These are phyloP conservation scores for Nettapus auritus DNA, from an alignment of 2,113 vertebrate species.

Conservation along the genomic window DNA sequence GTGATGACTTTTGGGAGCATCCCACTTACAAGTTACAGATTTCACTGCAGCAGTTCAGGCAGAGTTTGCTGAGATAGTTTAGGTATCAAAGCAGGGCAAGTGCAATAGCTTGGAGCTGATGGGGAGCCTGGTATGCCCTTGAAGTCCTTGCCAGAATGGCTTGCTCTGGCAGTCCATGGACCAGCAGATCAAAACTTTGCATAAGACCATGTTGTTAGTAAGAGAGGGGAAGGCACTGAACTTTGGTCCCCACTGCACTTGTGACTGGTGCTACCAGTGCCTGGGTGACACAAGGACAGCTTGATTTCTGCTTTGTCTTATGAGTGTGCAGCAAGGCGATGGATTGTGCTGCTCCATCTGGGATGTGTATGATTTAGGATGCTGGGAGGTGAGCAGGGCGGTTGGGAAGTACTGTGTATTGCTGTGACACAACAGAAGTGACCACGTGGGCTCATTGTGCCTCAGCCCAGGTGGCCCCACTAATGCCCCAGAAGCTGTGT, in stretches of 20 bases:
- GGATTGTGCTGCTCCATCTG: neutral
- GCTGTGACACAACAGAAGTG: neutral
- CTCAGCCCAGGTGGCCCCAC: neutral
- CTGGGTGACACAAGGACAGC: neutral
- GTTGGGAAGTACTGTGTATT: neutral
- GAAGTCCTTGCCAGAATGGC: neutral
- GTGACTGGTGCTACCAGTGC: neutral
- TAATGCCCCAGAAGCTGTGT: neutral
- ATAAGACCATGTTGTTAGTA: rapidly evolving
- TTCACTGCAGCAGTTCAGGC: neutral
- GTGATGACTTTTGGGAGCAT: neutral
- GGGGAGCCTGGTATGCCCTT: neutral
- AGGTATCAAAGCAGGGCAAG: neutral
- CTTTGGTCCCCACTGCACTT: neutral
- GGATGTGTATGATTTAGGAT: neutral
- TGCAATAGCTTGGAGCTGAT: rapidly evolving
- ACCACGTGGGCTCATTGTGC: neutral
- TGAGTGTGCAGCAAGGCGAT: no score
- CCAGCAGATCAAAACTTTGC: neutral
- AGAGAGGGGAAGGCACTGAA: neutral
- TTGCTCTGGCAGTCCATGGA: neutral
- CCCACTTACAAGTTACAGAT: neutral
- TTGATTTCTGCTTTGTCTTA: neutral
- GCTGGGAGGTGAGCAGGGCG: neutral
- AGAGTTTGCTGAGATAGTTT: neutral